Evolutionary conservation across 2,113 vertebrate species (phyloP).

Genomic region (Sinocyclocheilus anophthalmus): DNA sequence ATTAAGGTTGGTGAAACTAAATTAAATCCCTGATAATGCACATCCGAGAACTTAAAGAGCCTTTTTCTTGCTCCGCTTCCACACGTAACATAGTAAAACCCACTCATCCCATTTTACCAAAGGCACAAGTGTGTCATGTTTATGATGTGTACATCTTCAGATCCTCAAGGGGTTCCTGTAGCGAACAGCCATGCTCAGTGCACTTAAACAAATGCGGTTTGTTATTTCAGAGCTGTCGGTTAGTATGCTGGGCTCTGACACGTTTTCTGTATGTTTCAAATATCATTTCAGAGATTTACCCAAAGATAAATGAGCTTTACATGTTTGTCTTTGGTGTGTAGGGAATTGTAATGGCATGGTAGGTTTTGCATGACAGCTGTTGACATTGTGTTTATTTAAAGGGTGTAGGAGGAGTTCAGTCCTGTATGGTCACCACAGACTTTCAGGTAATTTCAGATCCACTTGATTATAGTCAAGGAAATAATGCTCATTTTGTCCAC

Average conservation of each 20-base stretch:
- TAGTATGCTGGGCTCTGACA: neutral
- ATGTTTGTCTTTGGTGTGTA: neutral
- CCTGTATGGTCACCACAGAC: too few relatives aligned
- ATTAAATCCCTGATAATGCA: conserved; percentile 26
- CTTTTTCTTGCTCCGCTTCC: conserved; percentile 50
- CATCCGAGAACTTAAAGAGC: conserved; percentile 45
- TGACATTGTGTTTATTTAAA: neutral
- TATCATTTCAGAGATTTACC: neutral
- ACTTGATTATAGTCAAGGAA: neutral
- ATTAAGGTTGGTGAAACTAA: conserved; percentile 16
- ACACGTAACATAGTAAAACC: conserved; percentile 6
- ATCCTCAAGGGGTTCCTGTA: conserved; percentile 3
- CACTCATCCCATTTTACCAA: conserved; percentile 49
- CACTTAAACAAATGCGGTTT: conserved; percentile 1
- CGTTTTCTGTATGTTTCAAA: neutral
- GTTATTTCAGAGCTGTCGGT: neutral
- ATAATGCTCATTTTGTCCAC: neutral
- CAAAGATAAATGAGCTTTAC: neutral
- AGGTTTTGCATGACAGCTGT: neutral
- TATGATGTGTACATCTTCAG: neutral
- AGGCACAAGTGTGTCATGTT: neutral
- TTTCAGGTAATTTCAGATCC: neutral
- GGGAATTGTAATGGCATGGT: neutral
- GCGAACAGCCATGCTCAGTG: neutral
- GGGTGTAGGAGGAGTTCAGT: neutral